Evolutionary conservation across 2,888 invertebrate genomes (phyloP), one percentile per base, ranked within the genome.

Genomic region (Drosophila yooni): DNA sequence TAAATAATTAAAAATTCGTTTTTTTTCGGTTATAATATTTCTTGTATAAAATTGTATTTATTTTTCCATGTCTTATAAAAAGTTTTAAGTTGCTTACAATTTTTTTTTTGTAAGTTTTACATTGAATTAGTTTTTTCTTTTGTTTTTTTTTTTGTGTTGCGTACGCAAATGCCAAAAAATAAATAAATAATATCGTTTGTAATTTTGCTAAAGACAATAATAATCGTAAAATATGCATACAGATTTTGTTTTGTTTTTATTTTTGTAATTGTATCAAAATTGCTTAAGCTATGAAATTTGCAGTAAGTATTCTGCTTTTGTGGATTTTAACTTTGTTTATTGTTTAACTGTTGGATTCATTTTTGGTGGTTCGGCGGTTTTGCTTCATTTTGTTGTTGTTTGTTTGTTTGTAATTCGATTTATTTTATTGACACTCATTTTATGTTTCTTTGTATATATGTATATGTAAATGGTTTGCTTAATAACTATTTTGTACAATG

Each of bases 401-500:
- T 58, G 36, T 36, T 43, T 38, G 21, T 53, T 40, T 46, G 52
- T 59, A 56, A 33, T 51, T 57, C 36, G 11, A 40, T 66, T 56
- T 33, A 59, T 54, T 71, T 82, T 79, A 70, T 85, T 83, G 81
- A 76, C 68, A 69, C 62, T 65, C 69, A 63, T 64, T 70, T 64
- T 57, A 38, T 38, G 36, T 54, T 40, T 38, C 46, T 52, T 43
- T 56, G 63, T 86, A 69, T 84, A 82, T 83, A 77, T 75, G 81
- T 75, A 83, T 83, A 77, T 75, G 81, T 75, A 83, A 74, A 63
- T 73, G 69, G 77, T 78, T 75, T 78, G 84, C 89, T 90, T 89
- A 89, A 60, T 51, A 72, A 34, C 79, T 89, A 89, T 88, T 89
- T 90, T 90, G 90, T 89, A 90, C 89, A 89, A 89, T 90, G 78